Base-by-base conservation (phyloP, 2,113 vertebrate genomes). In the Cavia porcellus region DNA sequence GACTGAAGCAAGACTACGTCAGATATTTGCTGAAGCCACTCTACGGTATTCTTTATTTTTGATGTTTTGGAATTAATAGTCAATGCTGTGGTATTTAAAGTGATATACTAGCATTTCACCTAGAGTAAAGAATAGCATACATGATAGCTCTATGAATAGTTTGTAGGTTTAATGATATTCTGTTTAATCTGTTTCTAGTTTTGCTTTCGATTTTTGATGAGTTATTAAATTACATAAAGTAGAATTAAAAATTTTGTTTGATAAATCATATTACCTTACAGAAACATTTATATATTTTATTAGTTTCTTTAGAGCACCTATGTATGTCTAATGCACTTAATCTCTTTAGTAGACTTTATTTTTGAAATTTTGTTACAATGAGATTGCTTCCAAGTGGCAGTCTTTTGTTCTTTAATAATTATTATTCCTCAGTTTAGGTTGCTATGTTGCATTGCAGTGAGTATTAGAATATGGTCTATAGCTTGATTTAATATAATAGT, bases 21-120 rank as follows among this genome's bases (percentile, higher is more conserved):
- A 99, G 96, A 99, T 99, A 96, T 99, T 99, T 97, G 98, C 98
- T 7, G 99, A 99, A 95, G 99, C 99, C 20, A 99, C 99, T 95
- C 97, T 99, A 96, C 97, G 99, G 99, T 99, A 99, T 28, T 83
- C 22, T 47, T 62, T 94, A 86, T 93, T 94, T 92, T 75, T 89
- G 38, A 68, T 95, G 92, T 82, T 95, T 96, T 89, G 25, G 14
- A 95, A 77, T 87, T 62, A 77, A 61, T 89, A 50, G 47, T 68
- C 24, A 45, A 57, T 50, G 24, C n/a, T 80, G 0, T 83, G 3
- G 62, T 86, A 55, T 55, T 82, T 42, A 89, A 89, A 96, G 30
- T 84, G 70, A 93, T n/a, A 86, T 11, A 64, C 4, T 77, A 75
- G 15, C 3, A 87, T 3, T 57, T 82, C 35, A 64, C 68, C 61